These are phyloP conservation scores for Drosophila suzukii DNA, from an alignment of 1,140 invertebrate genomes.

Conservation along the genomic window DNA sequence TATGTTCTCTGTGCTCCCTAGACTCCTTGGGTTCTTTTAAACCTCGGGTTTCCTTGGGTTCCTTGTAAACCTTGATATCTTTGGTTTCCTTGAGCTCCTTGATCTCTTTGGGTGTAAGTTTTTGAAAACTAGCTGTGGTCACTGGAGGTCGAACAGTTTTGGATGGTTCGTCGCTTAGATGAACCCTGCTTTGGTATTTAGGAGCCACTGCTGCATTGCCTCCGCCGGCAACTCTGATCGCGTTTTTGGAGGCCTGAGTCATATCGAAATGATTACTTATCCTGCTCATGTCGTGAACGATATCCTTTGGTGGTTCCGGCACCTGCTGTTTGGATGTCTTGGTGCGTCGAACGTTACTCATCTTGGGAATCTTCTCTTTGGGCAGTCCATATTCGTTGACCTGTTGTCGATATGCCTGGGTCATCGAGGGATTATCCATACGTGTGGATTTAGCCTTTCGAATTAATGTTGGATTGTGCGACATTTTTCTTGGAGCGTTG, in stretches of 20 bases:
- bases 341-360: neutral
- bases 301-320: neutral
- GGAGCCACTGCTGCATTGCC: neutral
- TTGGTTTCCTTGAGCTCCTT: neutral
- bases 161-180: neutral
- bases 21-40: neutral
- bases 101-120: conserved; percentile 4
- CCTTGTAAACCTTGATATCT: neutral
- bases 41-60: neutral
- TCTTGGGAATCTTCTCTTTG: conserved; percentile 12
- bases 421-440: neutral
- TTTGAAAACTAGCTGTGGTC: neutral
- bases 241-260: neutral
- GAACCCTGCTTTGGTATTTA: neutral
- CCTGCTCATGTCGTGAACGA: neutral
- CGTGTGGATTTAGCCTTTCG: conserved; percentile 13
- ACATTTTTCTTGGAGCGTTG: conserved; percentile 2
- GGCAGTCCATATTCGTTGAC: neutral
- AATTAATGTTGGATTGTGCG: conserved; percentile 3
- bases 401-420: neutral
- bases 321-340: neutral
- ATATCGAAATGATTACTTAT: conserved; percentile 1
- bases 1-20: neutral
- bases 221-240: neutral
- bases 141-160: neutral